Evolutionary conservation across 2,797 vertebrate species (phyloP).

Genomic region (Denticeps clupeoides): DNA sequence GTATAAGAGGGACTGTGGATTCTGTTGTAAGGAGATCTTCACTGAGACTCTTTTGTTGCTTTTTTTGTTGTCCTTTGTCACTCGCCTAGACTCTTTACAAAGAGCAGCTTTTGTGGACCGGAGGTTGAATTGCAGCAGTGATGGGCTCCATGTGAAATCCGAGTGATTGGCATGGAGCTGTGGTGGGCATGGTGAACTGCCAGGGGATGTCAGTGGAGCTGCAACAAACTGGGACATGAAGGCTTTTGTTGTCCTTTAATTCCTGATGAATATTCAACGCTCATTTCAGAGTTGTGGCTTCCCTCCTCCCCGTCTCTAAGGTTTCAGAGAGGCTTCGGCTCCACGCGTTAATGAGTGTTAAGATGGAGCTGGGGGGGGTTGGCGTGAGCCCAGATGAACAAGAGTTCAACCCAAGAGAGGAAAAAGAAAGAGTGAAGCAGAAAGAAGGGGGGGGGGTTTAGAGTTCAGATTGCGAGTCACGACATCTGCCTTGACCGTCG

Average conservation of each 20-base stretch:
- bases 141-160: no score
- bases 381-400: slow-evolving; percentile 33
- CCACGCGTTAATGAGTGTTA: background rate
- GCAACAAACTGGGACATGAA: background rate
- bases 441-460: no score
- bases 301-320: background rate
- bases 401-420: slow-evolving; percentile 21
- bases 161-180: background rate
- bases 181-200: slow-evolving; percentile 9
- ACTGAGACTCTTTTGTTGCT: no score
- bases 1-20: slow-evolving; percentile 32
- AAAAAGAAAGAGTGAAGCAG: slow-evolving; percentile 21
- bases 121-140: no score
- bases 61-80: no score
- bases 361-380: slow-evolving; percentile 18
- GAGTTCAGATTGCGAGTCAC: no score
- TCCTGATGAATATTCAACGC: slow-evolving; percentile 4
- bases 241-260: background rate
- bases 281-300: no score
- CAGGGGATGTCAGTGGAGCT: background rate
- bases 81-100: no score
- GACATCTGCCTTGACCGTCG: background rate
- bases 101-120: no score
- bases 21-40: no score
- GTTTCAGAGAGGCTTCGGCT: background rate